These are phyloP conservation scores for Carterocephalus palaemon DNA, from an alignment of 2,888 invertebrate genomes.

Conservation along the genomic window DNA sequence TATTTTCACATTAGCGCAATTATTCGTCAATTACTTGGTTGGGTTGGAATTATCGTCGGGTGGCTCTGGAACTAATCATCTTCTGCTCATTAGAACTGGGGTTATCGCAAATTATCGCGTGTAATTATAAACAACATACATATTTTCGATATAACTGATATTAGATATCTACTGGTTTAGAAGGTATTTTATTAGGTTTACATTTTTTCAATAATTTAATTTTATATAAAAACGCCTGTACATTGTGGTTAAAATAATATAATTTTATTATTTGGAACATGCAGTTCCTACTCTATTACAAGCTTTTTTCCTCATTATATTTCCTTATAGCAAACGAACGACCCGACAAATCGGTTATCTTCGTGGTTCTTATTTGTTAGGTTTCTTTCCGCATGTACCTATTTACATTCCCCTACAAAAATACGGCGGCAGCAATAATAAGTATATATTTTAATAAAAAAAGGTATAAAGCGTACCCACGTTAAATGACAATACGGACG, in stretches of 20 bases:
- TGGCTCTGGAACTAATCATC: constrained; percentile 59
- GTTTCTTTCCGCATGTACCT: constrained; percentile 40
- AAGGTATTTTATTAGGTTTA: too few relatives aligned
- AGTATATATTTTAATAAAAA: constrained; percentile 52
- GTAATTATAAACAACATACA: constrained; percentile 42
- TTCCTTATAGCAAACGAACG: too few relatives aligned
- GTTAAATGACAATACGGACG: constrained; percentile 32
- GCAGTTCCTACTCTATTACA: too few relatives aligned
- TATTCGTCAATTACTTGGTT: constrained; percentile 74
- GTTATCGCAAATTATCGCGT: constrained; percentile 62
- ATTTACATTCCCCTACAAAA: constrained; percentile 50
- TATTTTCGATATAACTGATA: too few relatives aligned
- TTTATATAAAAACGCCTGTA: too few relatives aligned
- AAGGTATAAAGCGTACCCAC: constrained; percentile 38
- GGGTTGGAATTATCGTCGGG: constrained; percentile 56
- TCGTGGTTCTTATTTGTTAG: constrained; percentile 34
- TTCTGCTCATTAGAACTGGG: constrained; percentile 59
- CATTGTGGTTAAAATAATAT: too few relatives aligned
- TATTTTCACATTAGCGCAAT: constrained; percentile 75
- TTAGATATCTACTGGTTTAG: too few relatives aligned
- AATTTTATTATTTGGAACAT: too few relatives aligned
- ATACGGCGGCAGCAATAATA: constrained; percentile 58
- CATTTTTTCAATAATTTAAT: too few relatives aligned
- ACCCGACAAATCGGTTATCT: constrained; percentile 1
- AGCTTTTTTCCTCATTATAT: too few relatives aligned